These are phyloP conservation scores for Luidia sarsii DNA, from an alignment of 53 echinoderm and acorn worm species.

Conservation along the genomic window DNA sequence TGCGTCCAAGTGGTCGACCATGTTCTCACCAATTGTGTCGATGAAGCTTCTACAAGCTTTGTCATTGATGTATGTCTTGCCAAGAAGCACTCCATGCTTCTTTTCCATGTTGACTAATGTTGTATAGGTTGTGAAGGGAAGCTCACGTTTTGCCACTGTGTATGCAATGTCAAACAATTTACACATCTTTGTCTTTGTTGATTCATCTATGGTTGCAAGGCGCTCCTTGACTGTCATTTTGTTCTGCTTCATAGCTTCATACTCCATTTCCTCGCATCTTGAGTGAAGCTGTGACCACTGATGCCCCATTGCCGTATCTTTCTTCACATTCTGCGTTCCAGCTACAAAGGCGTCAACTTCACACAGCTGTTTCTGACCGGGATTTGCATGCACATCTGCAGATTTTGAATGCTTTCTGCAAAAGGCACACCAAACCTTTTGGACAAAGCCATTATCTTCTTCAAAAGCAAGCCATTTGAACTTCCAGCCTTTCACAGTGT, in stretches of 20 bases:
- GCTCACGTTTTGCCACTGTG: conserved; percentile 13
- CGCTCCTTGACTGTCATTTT: neutral
- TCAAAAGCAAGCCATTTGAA: conserved; percentile 16
- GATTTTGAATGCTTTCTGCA: neutral
- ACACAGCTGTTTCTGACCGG: conserved; percentile 26
- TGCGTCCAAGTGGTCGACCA: neutral
- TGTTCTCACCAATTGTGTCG: neutral
- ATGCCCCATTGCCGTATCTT: conserved; percentile 25
- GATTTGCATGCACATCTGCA: neutral
- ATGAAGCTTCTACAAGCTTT: conserved; percentile 55
- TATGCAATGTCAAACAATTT: conserved; percentile 30
- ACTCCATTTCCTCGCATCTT: neutral
- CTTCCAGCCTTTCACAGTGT: conserved; percentile 19
- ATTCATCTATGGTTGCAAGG: neutral
- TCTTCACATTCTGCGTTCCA: conserved; percentile 24
- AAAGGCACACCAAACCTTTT: conserved; percentile 26
- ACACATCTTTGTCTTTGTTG: conserved; percentile 14
- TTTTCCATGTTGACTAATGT: conserved; percentile 10
- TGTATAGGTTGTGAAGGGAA: conserved; percentile 1
- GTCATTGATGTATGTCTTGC: neutral
- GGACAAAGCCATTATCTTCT: conserved; percentile 8
- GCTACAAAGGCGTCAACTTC: conserved; percentile 24
- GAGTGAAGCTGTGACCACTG: conserved; percentile 4
- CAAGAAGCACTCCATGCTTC: neutral
- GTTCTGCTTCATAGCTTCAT: neutral